Percentiles rank a stretch among this genome's conserved stretches.
These are phyloP conservation scores for Chrysocyon brachyurus DNA, from an alignment of 2,797 vertebrate species.

Conservation along the genomic window DNA sequence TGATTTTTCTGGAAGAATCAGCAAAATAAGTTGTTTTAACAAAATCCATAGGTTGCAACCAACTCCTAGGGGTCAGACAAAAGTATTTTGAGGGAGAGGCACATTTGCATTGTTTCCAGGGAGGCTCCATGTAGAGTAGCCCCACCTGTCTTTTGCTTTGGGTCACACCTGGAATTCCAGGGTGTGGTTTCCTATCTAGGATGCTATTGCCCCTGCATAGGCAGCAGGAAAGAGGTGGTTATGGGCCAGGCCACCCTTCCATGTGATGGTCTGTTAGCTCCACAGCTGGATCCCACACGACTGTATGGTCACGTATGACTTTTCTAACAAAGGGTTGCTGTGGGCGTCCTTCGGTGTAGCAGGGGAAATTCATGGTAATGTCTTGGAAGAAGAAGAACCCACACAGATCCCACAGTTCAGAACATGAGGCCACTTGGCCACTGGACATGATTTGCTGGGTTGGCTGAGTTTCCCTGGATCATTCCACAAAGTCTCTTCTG, in stretches of 20 bases:
- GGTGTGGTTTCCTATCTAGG: neutral
- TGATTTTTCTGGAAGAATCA: neutral
- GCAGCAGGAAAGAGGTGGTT: neutral
- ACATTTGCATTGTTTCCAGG: neutral
- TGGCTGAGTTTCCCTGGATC: neutral
- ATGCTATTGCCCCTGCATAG: neutral
- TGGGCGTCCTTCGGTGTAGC: accelerated
- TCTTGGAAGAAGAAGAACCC: neutral
- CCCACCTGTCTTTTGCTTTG: neutral
- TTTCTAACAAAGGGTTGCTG: too few species aligned
- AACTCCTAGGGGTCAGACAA: neutral
- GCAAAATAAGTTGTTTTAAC: neutral
- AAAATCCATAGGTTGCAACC: neutral
- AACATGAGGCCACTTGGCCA: neutral
- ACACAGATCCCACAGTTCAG: accelerated
- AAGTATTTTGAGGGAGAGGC: neutral
- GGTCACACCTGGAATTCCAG: neutral
- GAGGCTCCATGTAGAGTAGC: neutral
- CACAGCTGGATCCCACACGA: accelerated
- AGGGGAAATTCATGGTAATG: too few species aligned
- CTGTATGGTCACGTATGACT: accelerated
- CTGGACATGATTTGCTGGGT: accelerated
- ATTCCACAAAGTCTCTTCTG: neutral
- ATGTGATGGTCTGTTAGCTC: neutral
- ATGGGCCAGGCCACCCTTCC: neutral